A percentile compares a stretch with the other conserved stretches of the same genome.
These are phyloP conservation scores for Rhyacophila evoluta DNA, from an alignment of 2,888 invertebrate genomes.

Conservation along the genomic window DNA sequence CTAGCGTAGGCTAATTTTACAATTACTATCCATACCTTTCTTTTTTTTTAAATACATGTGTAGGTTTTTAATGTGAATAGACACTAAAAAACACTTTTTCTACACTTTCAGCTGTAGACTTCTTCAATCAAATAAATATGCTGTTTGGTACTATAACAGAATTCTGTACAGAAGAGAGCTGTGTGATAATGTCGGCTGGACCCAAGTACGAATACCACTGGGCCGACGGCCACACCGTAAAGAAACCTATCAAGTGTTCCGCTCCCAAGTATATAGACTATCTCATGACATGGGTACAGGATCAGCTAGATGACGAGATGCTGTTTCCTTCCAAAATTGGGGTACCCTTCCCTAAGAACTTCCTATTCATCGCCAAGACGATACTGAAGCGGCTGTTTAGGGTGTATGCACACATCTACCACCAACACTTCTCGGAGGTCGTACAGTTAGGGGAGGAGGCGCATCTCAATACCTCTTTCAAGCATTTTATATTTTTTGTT, in stretches of 20 bases:
- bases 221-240: conserved; percentile 98
- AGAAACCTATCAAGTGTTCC: conserved; percentile 98
- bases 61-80: too few relatives aligned
- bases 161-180: conserved; percentile 97
- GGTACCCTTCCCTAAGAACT: conserved; percentile 98
- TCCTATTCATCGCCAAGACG: conserved; percentile 95
- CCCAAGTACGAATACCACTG: conserved; percentile 99
- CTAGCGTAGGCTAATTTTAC: too few relatives aligned
- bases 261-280: conserved; percentile 99
- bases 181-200: conserved; percentile 98
- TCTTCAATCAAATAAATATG: conserved; percentile 99
- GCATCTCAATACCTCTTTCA: conserved; percentile 99
- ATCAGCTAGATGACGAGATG: conserved; percentile 98
- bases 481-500: conserved; percentile 99
- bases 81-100: too few relatives aligned
- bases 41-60: too few relatives aligned
- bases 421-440: conserved; percentile 98
- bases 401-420: conserved; percentile 99
- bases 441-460: conserved; percentile 98
- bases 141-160: conserved; percentile 99
- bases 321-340: conserved; percentile 99
- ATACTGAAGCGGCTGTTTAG: conserved; percentile 97
- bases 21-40: too few relatives aligned
- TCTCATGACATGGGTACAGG: conserved; percentile 99
- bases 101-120: conserved; percentile 94